Base-by-base conservation (phyloP, 2,888 invertebrate genomes). In the Saturnia japonica region DNA sequence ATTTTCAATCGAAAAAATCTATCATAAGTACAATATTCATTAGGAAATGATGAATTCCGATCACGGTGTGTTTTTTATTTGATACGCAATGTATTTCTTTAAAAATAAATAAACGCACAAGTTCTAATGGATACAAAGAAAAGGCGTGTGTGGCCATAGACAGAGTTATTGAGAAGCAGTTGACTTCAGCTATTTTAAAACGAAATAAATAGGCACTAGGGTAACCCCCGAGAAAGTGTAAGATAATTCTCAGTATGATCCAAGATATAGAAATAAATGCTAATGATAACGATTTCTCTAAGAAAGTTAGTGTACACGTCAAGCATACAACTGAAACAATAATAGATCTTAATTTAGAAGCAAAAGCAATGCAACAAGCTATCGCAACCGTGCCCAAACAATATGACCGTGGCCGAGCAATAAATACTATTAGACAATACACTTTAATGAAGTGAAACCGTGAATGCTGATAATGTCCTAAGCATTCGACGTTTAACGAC, bases 401-500 rank as follows among this genome's bases (percentile, higher is more conserved):
- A 81, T 76, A 77, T 71, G 68, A 72, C 73, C 67, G 71, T 68
- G 73, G 67, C 68, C 69, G 73, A 73, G 73, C 76, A 77, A 81
- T 82, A 83, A 83, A 82, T 77, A 77, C 73, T 70, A 72, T 72
- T 74, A 77, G 76, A 78, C 79, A 79, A 78, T 72, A 72, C 67
- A 68, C 71, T 75, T 73, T 75, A 75, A 75, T 77, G 76, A 73
- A 74, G 72, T 70, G 73, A 78, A 74, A 79, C 42, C 67, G 54
- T 40, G n/a, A 64, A 64, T n/a, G n/a, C 22, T 64, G 76, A 82
- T 74, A 75, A 76, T 75, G 74, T 75, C 81, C 77, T 80, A 80
- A 84, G 82, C 78, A 79, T 80, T 81, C 76, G 83, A 81, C 80
- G 81, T 84, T 82, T 80, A 77, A 74, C 71, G 73, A 64, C n/a